phyloP scores from a whole-genome alignment of 1,140 invertebrate species.

The Zeugodacus cucurbitae region DNA sequence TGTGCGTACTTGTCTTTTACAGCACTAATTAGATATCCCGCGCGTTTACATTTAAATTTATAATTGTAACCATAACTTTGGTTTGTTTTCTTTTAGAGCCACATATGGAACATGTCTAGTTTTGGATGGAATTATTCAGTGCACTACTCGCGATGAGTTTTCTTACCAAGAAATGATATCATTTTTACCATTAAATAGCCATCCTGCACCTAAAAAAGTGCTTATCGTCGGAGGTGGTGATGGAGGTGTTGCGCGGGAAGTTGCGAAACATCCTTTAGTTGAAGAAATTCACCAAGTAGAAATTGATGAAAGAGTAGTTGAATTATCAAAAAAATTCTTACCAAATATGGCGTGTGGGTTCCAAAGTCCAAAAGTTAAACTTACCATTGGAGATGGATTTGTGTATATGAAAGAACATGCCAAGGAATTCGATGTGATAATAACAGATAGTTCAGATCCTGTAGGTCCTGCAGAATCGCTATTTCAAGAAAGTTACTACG shows the following conservation, averaged over 20 bases:
- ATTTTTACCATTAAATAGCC: constrained; percentile 91
- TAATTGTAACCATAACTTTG: no score
- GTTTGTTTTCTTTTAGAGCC: constrained; percentile 72
- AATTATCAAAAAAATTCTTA: constrained; percentile 89
- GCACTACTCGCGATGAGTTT: constrained; percentile 96
- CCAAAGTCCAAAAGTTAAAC: constrained; percentile 81
- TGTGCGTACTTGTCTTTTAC: no score
- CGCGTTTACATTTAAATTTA: no score
- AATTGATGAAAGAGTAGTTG: constrained; percentile 93
- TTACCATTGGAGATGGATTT: constrained; percentile 94
- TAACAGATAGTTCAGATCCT: constrained; percentile 98
- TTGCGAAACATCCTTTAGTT: constrained; percentile 91
- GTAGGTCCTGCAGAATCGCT: constrained; percentile 82
- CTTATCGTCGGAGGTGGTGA: constrained; percentile 98
- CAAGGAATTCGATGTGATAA: constrained; percentile 95
- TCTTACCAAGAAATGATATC: constrained; percentile 99
- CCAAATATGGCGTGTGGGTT: constrained; percentile 92
- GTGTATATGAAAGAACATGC: constrained; percentile 91
- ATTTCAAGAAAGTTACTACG: constrained; percentile 89
- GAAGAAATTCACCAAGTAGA: constrained; percentile 92
- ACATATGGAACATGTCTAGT: constrained; percentile 89
- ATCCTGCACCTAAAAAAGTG: constrained; percentile 91
- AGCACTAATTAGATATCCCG: no score
- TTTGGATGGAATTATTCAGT: constrained; percentile 97
- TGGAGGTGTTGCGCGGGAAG: constrained; percentile 88